Evolutionary conservation across 2,797 vertebrate species (phyloP), one percentile per base, ranked within the genome.

Genomic region (Hydrocynus forskahlii): DNA sequence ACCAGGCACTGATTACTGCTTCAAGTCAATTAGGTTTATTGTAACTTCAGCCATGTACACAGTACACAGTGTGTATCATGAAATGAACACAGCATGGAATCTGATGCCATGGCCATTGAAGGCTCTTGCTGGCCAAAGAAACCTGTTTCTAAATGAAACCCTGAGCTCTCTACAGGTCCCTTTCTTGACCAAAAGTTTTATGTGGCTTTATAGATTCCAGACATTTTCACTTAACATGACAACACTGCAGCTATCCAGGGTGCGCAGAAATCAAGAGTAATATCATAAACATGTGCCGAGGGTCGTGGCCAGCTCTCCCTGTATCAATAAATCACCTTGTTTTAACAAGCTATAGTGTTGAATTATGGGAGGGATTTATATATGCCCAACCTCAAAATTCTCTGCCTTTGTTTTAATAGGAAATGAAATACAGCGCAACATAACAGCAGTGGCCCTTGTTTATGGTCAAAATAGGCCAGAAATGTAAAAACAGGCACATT

Each of bases 151-250:
- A 35, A 45, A 52, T 45, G 38, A 69, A 59, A 21, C 5, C 29
- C 43, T 54, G 60, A 3, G 29, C n/a, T 62, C 17, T 60, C 63
- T 75, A 68, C 38, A 21, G 29, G 38, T 19, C 55, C 43, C 74
- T 54, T 16, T 23, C 64, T 57, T 59, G 52, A 64, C 57, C 12
- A 40, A 82, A 78, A 7, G 21, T 48, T 79, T 75, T 16, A n/a
- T 54, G 63, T 48, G 21, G 54, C 59, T 81, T 82, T 84, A 84
- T 76, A 76, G 72, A 72, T 83, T 84, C 80, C 84, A 86, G 75
- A 73, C 79, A 69, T 66, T 69, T 74, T 81, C 64, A 23, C 66
- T 25, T 75, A 45, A 73, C 79, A 67, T 82, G 48, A 67, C 29
- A 78, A 72, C 16, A 73, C 78, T 66, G 73, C 72, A 81, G 74